These are phyloP conservation scores for Caenorhabditis macrosperma DNA, from an alignment of 2,888 invertebrate genomes.

Conservation along the genomic window DNA sequence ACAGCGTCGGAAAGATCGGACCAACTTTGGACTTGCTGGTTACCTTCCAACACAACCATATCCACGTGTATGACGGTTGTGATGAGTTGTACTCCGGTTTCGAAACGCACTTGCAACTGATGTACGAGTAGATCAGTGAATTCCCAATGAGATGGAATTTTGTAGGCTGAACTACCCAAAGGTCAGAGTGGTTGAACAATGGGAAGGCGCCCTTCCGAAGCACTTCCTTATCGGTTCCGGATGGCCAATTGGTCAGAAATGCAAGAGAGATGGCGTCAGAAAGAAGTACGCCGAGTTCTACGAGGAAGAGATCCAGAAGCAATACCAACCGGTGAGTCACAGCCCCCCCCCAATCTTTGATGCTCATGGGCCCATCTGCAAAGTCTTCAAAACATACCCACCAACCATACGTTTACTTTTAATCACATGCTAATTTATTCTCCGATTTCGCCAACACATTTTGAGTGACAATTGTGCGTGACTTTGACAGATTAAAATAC, in stretches of 20 bases:
- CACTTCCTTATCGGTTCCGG: constrained; percentile 55
- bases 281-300: constrained; percentile 36
- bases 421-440: constrained; percentile 46
- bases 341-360: neutral
- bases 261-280: constrained; percentile 35
- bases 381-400: neutral
- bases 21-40: constrained; percentile 53
- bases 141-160: neutral
- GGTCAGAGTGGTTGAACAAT: constrained; percentile 16
- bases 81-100: constrained; percentile 58
- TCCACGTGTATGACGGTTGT: constrained; percentile 65
- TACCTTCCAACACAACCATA: constrained; percentile 55
- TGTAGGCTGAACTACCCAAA: constrained; percentile 35
- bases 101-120: constrained; percentile 46
- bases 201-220: constrained; percentile 25
- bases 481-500: constrained; percentile 1
- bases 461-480: constrained; percentile 16
- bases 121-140: constrained; percentile 32
- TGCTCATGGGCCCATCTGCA: constrained; percentile 2
- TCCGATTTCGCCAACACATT: constrained; percentile 5
- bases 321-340: constrained; percentile 31
- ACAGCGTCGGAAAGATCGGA: constrained; percentile 49
- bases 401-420: constrained; percentile 17
- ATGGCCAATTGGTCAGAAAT: constrained; percentile 57
- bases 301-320: constrained; percentile 38